Conservation (phyloP, 2,113 vertebrate genomes). For the Eidolon helvum region DNA sequence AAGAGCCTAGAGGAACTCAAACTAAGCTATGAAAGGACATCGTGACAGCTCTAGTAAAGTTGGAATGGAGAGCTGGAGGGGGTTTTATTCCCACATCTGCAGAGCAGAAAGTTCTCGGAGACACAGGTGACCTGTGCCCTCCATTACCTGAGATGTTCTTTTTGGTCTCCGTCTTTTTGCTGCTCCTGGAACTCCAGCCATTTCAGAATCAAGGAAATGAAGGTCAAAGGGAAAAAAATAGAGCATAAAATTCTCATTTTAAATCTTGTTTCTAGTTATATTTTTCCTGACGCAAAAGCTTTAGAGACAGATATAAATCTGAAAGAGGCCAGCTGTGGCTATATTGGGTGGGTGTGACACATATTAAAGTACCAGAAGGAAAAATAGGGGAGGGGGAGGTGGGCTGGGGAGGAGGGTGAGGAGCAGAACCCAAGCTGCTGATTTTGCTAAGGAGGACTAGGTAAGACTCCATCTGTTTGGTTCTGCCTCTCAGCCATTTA, state of each 20-base stretch:
- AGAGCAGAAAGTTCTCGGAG: background rate
- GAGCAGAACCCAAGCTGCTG: background rate
- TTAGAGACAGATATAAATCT: slow-evolving; percentile 35
- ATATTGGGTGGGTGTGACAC: background rate
- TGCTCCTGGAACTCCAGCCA: slow-evolving; percentile 67
- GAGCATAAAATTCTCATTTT: slow-evolving; percentile 38
- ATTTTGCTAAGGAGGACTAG: background rate
- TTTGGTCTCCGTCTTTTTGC: slow-evolving; percentile 31
- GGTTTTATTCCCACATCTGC: background rate
- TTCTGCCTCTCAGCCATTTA: background rate
- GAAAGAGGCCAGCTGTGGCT: slow-evolving; percentile 47
- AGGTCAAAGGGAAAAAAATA: slow-evolving; percentile 41
- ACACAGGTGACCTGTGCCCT: accelerated
- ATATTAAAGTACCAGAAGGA: slow-evolving; percentile 13
- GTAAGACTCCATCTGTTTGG: background rate
- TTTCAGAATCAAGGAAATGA: slow-evolving; percentile 60
- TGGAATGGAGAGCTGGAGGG: too few species aligned
- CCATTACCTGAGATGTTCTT: slow-evolving; percentile 66
- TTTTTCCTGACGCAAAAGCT: background rate
- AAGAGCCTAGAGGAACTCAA: background rate
- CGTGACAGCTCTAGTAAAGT: background rate
- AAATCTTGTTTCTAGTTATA: background rate
- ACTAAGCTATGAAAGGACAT: background rate
- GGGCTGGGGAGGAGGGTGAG: background rate
- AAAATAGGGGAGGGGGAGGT: background rate